Base-by-base conservation (phyloP, 1,140 invertebrate species). In the Trigoniulus corallinus region DNA sequence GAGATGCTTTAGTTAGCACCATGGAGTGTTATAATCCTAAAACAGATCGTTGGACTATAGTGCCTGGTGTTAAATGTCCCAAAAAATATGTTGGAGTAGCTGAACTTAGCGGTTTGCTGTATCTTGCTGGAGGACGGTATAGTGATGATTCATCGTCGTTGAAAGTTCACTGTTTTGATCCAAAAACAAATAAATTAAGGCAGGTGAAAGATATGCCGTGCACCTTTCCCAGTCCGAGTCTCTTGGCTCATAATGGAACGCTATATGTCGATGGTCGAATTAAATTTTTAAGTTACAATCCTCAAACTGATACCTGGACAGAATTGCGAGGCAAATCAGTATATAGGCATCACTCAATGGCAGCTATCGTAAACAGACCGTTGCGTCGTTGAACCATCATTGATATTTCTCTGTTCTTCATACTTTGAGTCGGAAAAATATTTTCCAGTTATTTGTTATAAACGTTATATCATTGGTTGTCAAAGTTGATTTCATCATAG, bases 11-110 rank as follows among this genome's bases (percentile, higher is more conserved):
- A 41, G 57, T 46, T 40, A 64, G 63, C 29, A 72, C 70, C 1
- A 72, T 74, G 26, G 73, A 74, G 58, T 68, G 66, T 48, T 74
- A 73, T 54, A 64, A 68, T 51, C 64, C 66, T 2, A 56, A 58
- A 12, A 62, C 55, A 37, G 69, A 74, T 55, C 58, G 54, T 2
- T 74, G 72, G 73, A 61, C 63, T 18, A 62, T 68, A 39, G 61
- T 67, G n/a, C 50, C 50, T 18, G 50, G 50, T 26, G 50, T 51
- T 25, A 51, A 51, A 29, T 51, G 50, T 24, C 50, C 50, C 7
- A 47, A 37, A 4, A 51, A 51, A 24, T 47, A 51, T 22, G 50
- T 51, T 3, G 50, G 50, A 3, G 50, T 25, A 10, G 50, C 44
- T 20, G 50, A 51, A 46, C n/a, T 51, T 2, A 45, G 39, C 18